Percentiles rank a stretch among this genome's conserved stretches.
phyloP scores from a whole-genome alignment of 2,888 invertebrate genomes.

The Pachliopta kotzebuea region DNA sequence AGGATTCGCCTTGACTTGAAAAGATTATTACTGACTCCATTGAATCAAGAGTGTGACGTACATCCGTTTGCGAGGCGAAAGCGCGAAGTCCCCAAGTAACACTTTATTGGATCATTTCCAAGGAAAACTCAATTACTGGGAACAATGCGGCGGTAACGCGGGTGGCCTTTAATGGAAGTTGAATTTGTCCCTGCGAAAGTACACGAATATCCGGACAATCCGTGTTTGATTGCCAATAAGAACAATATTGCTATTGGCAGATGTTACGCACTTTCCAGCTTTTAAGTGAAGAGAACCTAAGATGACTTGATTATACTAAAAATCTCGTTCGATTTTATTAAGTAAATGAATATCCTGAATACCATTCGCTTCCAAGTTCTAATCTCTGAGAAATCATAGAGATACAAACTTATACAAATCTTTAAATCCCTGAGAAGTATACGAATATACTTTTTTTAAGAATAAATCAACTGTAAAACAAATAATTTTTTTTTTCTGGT shows the following conservation, averaged over 20 bases:
- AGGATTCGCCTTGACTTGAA: conserved; percentile 29
- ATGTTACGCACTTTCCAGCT: background rate
- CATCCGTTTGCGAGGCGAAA: conserved; percentile 39
- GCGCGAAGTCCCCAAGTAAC: conserved; percentile 43
- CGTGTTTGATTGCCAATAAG: conserved; percentile 8
- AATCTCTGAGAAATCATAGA: no score
- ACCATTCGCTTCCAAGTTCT: no score
- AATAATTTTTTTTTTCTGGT: no score
- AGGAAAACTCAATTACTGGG: conserved; percentile 60
- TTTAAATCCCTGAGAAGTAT: no score
- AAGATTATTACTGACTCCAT: conserved; percentile 28
- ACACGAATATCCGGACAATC: conserved; percentile 10
- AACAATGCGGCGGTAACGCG: conserved; percentile 48
- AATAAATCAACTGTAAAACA: no score
- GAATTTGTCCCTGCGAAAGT: conserved; percentile 23
- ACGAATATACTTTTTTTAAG: no score
- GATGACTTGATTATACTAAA: no score
- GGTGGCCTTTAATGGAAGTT: conserved; percentile 26
- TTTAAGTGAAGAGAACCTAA: background rate
- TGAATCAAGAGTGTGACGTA: conserved; percentile 39
- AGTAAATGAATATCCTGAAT: no score
- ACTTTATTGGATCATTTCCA: conserved; percentile 62
- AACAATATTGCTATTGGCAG: conserved; percentile 20
- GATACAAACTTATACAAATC: no score
- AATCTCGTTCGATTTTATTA: no score